phyloP scores from a whole-genome alignment of 2,113 vertebrate species.

The Chaetura pelagica region DNA sequence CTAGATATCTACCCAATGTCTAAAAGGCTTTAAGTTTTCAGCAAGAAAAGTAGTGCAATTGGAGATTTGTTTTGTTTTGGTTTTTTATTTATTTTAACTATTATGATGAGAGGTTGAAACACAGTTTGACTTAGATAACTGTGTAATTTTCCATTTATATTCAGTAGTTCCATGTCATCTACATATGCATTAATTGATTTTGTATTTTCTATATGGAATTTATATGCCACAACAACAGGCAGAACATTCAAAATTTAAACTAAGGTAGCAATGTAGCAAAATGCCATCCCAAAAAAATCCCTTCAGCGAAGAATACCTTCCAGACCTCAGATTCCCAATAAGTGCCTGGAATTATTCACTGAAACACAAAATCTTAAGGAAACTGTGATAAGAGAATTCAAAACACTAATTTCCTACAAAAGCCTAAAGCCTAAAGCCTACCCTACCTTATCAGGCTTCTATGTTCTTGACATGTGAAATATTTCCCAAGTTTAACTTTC shows the following conservation, averaged over 20 bases:
- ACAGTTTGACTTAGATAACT: background rate
- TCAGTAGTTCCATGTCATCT: background rate
- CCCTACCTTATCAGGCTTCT: background rate
- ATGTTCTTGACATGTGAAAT: background rate
- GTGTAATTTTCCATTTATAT: background rate
- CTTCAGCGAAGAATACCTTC: background rate
- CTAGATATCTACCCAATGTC: fast-evolving
- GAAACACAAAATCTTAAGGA: background rate
- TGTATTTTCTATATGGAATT: background rate
- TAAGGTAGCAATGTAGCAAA: background rate
- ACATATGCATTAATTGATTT: background rate
- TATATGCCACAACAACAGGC: background rate
- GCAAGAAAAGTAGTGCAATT: background rate
- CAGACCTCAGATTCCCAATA: background rate
- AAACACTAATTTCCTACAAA: background rate
- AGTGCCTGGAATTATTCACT: background rate
- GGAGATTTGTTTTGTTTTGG: background rate
- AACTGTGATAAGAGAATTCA: background rate
- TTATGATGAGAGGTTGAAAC: background rate
- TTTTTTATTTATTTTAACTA: background rate
- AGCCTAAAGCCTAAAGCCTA: background rate
- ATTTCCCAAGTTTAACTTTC: background rate
- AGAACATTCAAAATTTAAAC: background rate
- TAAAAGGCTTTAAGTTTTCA: background rate
- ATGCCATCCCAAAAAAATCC: background rate